A percentile compares a stretch with the other conserved stretches of the same genome.
Conservation (phyloP, 2,888 invertebrate genomes). For the Hartigia nigra region DNA sequence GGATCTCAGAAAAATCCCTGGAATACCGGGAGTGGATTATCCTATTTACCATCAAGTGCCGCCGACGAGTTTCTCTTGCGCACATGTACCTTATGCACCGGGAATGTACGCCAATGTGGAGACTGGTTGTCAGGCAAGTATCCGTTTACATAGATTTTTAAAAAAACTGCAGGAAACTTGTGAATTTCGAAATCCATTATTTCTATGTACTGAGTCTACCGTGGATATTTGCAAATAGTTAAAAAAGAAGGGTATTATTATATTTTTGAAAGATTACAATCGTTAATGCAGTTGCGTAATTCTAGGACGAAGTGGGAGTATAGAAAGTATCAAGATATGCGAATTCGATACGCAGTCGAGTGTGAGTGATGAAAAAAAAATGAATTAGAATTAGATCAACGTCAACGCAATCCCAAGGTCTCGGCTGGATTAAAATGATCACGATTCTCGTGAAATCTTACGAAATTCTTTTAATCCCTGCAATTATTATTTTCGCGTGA, state of each 20-base stretch:
- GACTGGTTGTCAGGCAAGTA: conserved; percentile 82
- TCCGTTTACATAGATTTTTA: background rate
- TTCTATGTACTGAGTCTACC: background rate
- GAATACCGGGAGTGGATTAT: conserved; percentile 83
- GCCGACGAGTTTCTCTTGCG: conserved; percentile 82
- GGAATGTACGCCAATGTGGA: conserved; percentile 94
- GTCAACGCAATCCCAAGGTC: background rate
- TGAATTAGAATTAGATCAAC: background rate
- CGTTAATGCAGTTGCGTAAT: background rate
- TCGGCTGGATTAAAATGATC: background rate
- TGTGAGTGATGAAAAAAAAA: background rate
- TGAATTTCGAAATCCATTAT: background rate
- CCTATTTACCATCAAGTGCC: conserved; percentile 84
- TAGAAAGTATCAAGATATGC: background rate
- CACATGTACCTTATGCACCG: conserved; percentile 81
- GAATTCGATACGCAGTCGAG: background rate
- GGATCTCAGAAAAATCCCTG: conserved; percentile 84
- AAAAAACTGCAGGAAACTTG: background rate
- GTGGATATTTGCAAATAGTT: background rate
- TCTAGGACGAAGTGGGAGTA: background rate
- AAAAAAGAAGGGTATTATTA: background rate
- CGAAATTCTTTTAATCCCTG: background rate
- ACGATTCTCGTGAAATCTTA: background rate
- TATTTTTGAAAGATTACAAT: background rate
- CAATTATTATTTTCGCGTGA: background rate